phyloP scores from a whole-genome alignment of 92 coral and sea anemone genomes.

The Paragorgia papillata region DNA sequence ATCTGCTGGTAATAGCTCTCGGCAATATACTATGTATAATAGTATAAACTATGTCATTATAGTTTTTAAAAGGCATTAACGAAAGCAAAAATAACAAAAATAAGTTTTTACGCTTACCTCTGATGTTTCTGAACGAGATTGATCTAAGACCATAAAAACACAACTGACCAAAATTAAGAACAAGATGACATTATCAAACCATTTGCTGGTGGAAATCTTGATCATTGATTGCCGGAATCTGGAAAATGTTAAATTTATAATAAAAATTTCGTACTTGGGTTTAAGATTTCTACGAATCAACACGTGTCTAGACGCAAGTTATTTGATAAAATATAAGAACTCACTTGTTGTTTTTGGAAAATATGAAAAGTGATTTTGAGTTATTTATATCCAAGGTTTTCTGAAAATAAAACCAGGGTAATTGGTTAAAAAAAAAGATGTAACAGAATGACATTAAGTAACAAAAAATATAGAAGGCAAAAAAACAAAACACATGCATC shows the following conservation, averaged over 20 bases:
- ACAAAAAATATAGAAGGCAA: too few relatives aligned
- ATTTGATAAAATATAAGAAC: too few relatives aligned
- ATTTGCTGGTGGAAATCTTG: slow-evolving; percentile 65
- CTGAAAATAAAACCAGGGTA: slow-evolving; percentile 1
- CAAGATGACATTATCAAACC: slow-evolving; percentile 86
- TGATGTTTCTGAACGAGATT: slow-evolving; percentile 39
- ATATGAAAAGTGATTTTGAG: slow-evolving; percentile 55
- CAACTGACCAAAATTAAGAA: slow-evolving; percentile 85
- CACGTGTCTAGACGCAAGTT: too few relatives aligned
- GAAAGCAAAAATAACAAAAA: too few relatives aligned
- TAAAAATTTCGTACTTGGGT: too few relatives aligned
- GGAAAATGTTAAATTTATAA: background rate
- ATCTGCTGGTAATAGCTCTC: too few relatives aligned
- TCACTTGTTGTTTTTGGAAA: slow-evolving; percentile 77
- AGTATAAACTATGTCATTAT: too few relatives aligned
- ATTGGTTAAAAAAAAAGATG: too few relatives aligned
- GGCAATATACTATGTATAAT: too few relatives aligned
- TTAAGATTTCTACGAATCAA: too few relatives aligned
- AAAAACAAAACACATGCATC: too few relatives aligned
- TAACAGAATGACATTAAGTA: background rate
- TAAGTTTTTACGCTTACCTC: background rate
- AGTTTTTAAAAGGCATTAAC: too few relatives aligned
- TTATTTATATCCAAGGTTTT: background rate
- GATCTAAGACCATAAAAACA: slow-evolving; percentile 80
- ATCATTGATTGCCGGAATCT: slow-evolving; percentile 72